These are phyloP conservation scores for Agonopterix heracliana DNA, from an alignment of 2,888 invertebrate species.

Conservation along the genomic window DNA sequence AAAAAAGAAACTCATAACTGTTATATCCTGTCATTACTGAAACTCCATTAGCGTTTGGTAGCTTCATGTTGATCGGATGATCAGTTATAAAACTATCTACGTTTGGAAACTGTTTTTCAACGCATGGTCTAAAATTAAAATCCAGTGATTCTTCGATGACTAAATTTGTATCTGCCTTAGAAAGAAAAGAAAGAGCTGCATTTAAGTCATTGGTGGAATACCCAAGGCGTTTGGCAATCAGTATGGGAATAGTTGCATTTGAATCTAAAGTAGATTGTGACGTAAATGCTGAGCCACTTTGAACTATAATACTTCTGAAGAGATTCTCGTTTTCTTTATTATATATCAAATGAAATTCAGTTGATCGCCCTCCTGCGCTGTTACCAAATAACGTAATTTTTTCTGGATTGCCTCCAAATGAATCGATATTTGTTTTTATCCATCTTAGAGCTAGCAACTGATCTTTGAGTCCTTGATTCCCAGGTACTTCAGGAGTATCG, in stretches of 20 bases:
- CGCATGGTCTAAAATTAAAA: slow-evolving; percentile 21
- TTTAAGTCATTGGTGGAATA: slow-evolving; percentile 13
- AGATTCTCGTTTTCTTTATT: slow-evolving; percentile 31
- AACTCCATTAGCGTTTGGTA: slow-evolving; percentile 21
- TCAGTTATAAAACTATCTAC: slow-evolving; percentile 27
- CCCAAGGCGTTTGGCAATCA: slow-evolving; percentile 20
- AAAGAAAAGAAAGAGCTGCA: slow-evolving; percentile 23
- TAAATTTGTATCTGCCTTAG: slow-evolving; percentile 16
- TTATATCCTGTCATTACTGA: slow-evolving; percentile 30
- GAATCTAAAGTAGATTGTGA: slow-evolving; percentile 16
- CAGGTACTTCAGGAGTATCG: slow-evolving; percentile 19
- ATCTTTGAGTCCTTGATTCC: slow-evolving; percentile 22
- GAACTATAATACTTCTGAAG: slow-evolving; percentile 39
- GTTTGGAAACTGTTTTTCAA: slow-evolving; percentile 28
- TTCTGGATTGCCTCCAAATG: slow-evolving; percentile 18
- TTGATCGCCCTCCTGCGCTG: slow-evolving; percentile 16
- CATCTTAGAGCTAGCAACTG: slow-evolving; percentile 18
- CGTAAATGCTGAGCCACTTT: slow-evolving; percentile 34
- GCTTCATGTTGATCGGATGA: slow-evolving; percentile 18
- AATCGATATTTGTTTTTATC: slow-evolving; percentile 18
- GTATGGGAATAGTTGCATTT: slow-evolving; percentile 14
- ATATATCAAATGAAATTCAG: slow-evolving; percentile 26
- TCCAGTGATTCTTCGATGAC: slow-evolving; percentile 22
- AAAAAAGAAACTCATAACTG: slow-evolving; percentile 19
- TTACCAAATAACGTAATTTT: slow-evolving; percentile 18